Percentiles rank a stretch among this genome's conserved stretches.
Conservation (phyloP, 2,888 invertebrate genomes). For the Limnephilus marmoratus region DNA sequence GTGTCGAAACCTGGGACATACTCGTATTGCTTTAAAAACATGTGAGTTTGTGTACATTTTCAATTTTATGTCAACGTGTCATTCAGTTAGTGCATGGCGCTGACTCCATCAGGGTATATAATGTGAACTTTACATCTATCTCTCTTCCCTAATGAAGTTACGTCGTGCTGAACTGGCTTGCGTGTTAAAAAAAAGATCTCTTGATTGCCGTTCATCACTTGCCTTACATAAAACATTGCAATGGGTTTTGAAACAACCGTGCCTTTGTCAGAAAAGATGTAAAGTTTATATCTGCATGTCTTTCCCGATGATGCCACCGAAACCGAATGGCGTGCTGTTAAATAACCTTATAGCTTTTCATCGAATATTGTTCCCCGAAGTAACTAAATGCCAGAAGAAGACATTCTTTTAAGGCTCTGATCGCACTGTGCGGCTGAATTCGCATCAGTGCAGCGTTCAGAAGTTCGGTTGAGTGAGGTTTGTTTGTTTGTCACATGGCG, state of each 20-base stretch:
- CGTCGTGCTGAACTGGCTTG: neutral
- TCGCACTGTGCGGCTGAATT: neutral
- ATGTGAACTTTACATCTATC: neutral
- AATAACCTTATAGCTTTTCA: neutral
- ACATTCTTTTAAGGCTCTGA: neutral
- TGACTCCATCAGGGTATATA: neutral
- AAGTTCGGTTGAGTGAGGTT: neutral
- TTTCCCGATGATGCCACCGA: neutral
- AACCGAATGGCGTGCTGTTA: neutral
- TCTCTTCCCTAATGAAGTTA: neutral
- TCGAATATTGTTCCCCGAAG: no score
- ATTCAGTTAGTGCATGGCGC: no score
- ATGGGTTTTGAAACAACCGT: neutral
- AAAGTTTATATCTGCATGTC: neutral
- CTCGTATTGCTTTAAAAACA: neutral
- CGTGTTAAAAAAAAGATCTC: neutral
- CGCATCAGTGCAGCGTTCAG: no score
- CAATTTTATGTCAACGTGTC: neutral
- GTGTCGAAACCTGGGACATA: neutral
- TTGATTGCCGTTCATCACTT: neutral
- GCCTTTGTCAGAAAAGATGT: neutral
- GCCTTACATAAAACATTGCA: no score
- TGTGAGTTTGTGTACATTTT: neutral
- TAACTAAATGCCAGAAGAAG: no score
- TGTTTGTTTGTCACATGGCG: constrained; percentile 4